Base-by-base conservation (phyloP, 2,888 invertebrate genomes). In the Stenolophus ochropezus region DNA sequence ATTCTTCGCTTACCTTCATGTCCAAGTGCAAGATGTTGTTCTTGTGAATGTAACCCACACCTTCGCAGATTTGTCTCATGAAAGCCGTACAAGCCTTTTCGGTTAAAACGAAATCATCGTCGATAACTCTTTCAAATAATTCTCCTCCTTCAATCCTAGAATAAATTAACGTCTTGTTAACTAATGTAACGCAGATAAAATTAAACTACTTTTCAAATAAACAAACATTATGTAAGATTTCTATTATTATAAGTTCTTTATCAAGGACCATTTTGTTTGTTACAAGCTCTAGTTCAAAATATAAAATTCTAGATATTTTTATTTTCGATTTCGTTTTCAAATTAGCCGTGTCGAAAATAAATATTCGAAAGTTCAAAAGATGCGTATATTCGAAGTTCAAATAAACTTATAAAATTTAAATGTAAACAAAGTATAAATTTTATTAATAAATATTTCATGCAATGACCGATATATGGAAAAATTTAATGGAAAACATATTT, bases 11-110 rank as follows among this genome's bases (percentile, higher is more conserved):
- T 88, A 97, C 97, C 94, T 99, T 99, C 93, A 99, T 94, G 88
- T 99, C 99, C 79, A 99, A 92, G 91, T 99, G 99, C 79, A 99
- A 90, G 85, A 99, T 97, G 86, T 96, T 96, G 89, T 97, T 96
- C 82, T 95, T 93, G 88, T 99, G 99, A 87, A 99, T 98, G 88
- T 98, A 99, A 87, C 96, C 96, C 84, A 99, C 95, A 23, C 98
- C 99, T 89, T 99, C 98, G 89, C 98, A 98, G 84, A 99, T 98
- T 90, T 99, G 99, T 49, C 98, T 91, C 93, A 99, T 96, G 89
- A 99, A 99, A 83, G 98, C 96, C 0, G 97, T 96, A 89, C 98
- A 99, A 4, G 98, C 96, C 83, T 96, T 94, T 89, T 99, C 99
- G 0, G 99, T 99, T 84, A 99, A 91, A 81, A 99, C 94, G 88